phyloP scores from a whole-genome alignment of 2,113 vertebrate species.

The Gobio gobio region DNA sequence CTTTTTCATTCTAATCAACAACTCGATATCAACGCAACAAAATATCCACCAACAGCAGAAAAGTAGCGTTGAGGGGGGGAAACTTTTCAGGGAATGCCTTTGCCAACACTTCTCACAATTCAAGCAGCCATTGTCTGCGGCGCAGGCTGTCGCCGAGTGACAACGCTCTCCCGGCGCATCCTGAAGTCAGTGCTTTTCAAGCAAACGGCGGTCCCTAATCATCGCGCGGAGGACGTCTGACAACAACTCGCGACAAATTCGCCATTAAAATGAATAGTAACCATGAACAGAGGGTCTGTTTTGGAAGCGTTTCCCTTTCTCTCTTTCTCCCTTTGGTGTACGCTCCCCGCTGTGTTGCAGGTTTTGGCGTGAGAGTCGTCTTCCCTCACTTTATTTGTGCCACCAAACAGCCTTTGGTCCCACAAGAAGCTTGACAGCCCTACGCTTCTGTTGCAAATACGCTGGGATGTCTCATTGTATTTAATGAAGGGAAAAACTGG shows the following conservation, averaged over 20 bases:
- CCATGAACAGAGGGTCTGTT: conserved; percentile 64
- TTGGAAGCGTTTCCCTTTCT: conserved; percentile 58
- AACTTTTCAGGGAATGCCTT: conserved; percentile 66
- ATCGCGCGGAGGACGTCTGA: conserved; percentile 75
- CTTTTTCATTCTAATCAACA: conserved; percentile 81
- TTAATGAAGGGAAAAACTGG: conserved; percentile 81
- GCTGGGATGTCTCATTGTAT: conserved; percentile 78
- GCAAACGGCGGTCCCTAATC: conserved; percentile 78
- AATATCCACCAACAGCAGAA: conserved; percentile 75
- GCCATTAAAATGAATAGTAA: conserved; percentile 80
- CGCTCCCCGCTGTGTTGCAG: conserved; percentile 66
- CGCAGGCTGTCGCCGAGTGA: conserved; percentile 76
- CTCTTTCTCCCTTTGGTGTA: conserved; percentile 56
- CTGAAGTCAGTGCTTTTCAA: conserved; percentile 76
- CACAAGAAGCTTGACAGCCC: conserved; percentile 72
- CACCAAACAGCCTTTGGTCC: conserved; percentile 75
- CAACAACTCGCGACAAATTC: conserved; percentile 76
- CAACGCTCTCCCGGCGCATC: conserved; percentile 73
- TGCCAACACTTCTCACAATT: conserved; percentile 78
- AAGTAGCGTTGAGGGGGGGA: conserved; percentile 70
- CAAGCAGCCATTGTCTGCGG: conserved; percentile 77
- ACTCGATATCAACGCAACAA: conserved; percentile 75
- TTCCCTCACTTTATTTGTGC: conserved; percentile 69
- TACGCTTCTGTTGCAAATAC: conserved; percentile 69
- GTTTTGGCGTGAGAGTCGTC: conserved; percentile 67